Base-by-base conservation (phyloP, 1,140 invertebrate genomes). In the Diachasma alloeum region DNA sequence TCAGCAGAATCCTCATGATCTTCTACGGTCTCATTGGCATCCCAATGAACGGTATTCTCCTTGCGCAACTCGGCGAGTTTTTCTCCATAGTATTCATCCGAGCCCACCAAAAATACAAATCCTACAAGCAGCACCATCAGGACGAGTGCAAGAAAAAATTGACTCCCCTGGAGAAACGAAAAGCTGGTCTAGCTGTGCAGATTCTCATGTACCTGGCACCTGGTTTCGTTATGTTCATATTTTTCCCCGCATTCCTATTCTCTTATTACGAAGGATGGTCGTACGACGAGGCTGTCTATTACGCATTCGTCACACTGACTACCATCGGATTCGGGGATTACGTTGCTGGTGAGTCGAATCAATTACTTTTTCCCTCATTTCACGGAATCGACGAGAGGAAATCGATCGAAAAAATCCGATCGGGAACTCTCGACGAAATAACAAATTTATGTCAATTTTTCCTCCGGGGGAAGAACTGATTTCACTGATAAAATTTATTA, bases 281-380 rank as follows among this genome's bases (percentile, higher is more conserved):
- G 1, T 98, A 97, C 84, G 93, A 97, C n/a, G 93, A 97, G 56
- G 92, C 96, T 0, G 92, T 98, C 46, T 98, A 98, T 86, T 98
- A 96, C 82, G 95, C 95, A 15, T 98, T 97, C 86, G 95, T 98
- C 31, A 97, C 96, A 0, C 91, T 98, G 2, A 96, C 96, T 0
- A 98, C 97, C 9, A 98, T 98, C 81, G 97, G 97, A 22, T 98
- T 98, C 86, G 97, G 97, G 42, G 97, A 98, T 89, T 95, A 93
- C 81, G 97, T 98, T 17, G 96, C 97, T 82, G 94, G 95, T 93
- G 86, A 87, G 83, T 75, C 22, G n/a, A 42, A 72, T 59, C 17
- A 36, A 59, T 39, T n/a, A 72, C 31, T 37, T 73, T n/a, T 63
- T 56, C n/a, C 39, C 42, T 42, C 66, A 53, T 2, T 44, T 68